Base-by-base conservation (phyloP, 1,140 invertebrate species). In the Leptestheria dahalacensis region DNA sequence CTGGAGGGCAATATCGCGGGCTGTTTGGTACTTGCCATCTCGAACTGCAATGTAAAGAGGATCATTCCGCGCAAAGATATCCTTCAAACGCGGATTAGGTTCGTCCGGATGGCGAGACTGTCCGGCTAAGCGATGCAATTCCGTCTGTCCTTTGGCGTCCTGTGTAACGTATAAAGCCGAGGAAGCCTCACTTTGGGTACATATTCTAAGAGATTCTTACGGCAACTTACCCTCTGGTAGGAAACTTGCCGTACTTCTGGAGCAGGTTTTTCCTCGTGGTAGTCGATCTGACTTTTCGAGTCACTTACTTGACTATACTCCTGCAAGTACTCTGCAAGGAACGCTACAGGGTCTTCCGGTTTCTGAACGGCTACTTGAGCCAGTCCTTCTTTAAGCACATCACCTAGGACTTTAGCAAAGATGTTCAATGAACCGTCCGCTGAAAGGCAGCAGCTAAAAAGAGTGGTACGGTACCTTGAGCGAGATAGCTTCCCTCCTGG, bases 81-180 rank as follows among this genome's bases (percentile, higher is more conserved):
- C 41, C 15, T 41, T 41, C 33, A 41, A 15, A 6, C 15, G 33
- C 6, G 33, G 6, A 15, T 41, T 41, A 6, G 26, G 21, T 6
- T 62, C 58, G n/a, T 63, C 65, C 62, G 59, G 9, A 11, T 41
- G 50, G 62, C 23, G 29, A 61, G 65, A 12, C 57, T 57, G 46
- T 63, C 66, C 80, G 0, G 85, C 85, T 1, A 88, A 86, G 71
- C 89, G 90, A 70, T 93, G 90, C n/a, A 92, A 70, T 75, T 90
- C 83, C 49, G 82, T 89, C 69, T 91, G 86, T 0, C 88, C 89
- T 63, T 88, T 83, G 68, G 91, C 87, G 65, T 91, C 88, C 84
- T 87, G 60, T 10, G 57, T 63, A n/a, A n/a, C n/a, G n/a, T n/a
- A n/a, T n/a, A n/a, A n/a, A n/a, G n/a, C n/a, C n/a, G n/a, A n/a